These are phyloP conservation scores for Dermolepida albohirtum DNA, from an alignment of 2,888 invertebrate species.

Conservation along the genomic window DNA sequence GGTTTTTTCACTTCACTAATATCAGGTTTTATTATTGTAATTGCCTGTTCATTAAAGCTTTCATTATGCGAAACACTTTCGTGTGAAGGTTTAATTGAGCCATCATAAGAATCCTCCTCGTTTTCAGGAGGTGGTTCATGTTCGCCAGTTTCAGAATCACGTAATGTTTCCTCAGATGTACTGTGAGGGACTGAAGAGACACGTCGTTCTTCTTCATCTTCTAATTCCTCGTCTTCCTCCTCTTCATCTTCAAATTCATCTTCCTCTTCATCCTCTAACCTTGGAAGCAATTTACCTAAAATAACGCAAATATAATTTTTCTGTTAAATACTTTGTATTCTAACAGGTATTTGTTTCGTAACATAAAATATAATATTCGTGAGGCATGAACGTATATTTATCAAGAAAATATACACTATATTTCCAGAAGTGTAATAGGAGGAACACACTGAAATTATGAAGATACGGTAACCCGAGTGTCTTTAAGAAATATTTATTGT, in stretches of 20 bases:
- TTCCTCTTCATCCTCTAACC: constrained; percentile 46
- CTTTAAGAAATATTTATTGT: no score
- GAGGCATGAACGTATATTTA: no score
- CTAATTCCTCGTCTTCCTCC: constrained; percentile 53
- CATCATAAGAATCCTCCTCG: constrained; percentile 35
- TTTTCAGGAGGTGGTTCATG: constrained; percentile 44
- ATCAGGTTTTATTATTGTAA: constrained; percentile 54
- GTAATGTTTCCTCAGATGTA: constrained; percentile 6
- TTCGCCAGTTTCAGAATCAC: constrained; percentile 46
- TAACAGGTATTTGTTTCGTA: no score
- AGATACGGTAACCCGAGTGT: no score
- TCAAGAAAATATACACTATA: no score
- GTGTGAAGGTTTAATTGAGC: constrained; percentile 52
- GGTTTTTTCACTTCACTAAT: constrained; percentile 57
- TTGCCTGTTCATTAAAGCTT: constrained; percentile 50
- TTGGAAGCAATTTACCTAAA: constrained; percentile 70
- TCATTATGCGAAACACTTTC: constrained; percentile 48
- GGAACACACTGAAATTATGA: no score
- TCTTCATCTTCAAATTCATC: constrained; percentile 49
- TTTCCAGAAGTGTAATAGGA: no score
- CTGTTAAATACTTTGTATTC: no score
- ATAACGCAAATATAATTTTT: constrained; percentile 32
- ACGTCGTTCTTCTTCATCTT: constrained; percentile 50
- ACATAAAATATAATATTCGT: no score
- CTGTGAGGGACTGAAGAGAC: neutral